Evolutionary conservation across 2,113 vertebrate species (phyloP), one percentile per base, ranked within the genome.

Genomic region (Odocoileus virginianus): DNA sequence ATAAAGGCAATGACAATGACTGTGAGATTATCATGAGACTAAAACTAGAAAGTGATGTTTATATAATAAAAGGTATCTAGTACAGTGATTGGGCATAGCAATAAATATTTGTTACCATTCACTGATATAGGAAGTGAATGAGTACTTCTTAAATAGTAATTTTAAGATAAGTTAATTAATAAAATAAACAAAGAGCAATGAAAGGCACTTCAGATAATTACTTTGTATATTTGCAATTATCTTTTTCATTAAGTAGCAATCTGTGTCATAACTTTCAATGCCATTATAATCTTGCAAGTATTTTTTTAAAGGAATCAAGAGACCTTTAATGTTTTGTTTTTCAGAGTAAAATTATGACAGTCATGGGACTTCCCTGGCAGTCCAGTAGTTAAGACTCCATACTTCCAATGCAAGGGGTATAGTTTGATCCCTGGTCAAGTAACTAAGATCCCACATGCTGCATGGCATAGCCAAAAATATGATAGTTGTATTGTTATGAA

Each of bases 281-380:
- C 2, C 78, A 84, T 40, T 50, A 89, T 52, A 52, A 79, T 2
- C 1, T 87, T 81, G 4, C 87, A 40, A 2, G 8, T 25, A n/a
- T 91, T 93, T 54, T 74, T 55, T 61, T 12, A 91, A 40, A 82
- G 21, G 5, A 89, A 71, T 86, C 11, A 64, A 58, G 23, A 81
- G 4, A 50, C 2, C 1, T 78, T 61, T 60, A 95, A 47, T 30
- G 54, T 7, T 71, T 89, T 7, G 14, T 27, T 88, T 89, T 55
- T 55, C 47, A 98, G 91, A 95, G 91, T 52, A 57, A 97, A 81
- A 95, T 94, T 64, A 74, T 28, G n/a, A 71, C 2, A 40, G 11
- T 55, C 23, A 25, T 76, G 23, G 36, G 71, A 76, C 11, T 43
- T 43, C 23, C 40, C 40, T 27, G 15, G 23, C 40, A 27, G 71